These are phyloP conservation scores for Cyclophora albipunctata DNA, from an alignment of 2,888 invertebrate species.

Conservation along the genomic window DNA sequence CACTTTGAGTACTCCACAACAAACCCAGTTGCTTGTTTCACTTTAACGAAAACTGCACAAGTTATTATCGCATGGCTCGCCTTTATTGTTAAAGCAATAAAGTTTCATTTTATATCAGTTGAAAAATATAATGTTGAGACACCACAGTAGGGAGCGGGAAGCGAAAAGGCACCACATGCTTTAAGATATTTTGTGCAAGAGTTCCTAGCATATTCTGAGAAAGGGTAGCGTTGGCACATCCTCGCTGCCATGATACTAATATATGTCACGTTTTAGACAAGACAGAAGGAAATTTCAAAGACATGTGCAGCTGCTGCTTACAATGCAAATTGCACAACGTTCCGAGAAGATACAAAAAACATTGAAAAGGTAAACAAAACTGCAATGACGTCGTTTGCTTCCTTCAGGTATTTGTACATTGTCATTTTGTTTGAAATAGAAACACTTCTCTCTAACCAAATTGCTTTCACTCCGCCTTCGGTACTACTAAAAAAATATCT, in stretches of 20 bases:
- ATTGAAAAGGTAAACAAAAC: constrained; percentile 12
- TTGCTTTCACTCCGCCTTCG: no score
- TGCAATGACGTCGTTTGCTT: constrained; percentile 15
- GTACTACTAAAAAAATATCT: no score
- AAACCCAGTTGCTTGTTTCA: constrained; percentile 12
- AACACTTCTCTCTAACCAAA: no score
- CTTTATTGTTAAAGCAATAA: constrained; percentile 15
- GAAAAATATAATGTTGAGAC: constrained; percentile 20
- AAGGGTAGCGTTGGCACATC: constrained; percentile 14
- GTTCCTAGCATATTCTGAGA: constrained; percentile 21
- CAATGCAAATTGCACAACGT: constrained; percentile 17
- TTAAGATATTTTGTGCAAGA: constrained; percentile 20
- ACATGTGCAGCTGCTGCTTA: constrained; percentile 14
- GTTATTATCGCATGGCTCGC: constrained; percentile 15
- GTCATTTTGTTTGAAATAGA: no score
- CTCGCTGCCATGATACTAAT: constrained; percentile 25
- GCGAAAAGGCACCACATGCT: constrained; percentile 19
- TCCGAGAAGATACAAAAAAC: constrained; percentile 18
- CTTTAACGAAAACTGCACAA: constrained; percentile 10
- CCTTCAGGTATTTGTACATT: constrained; percentile 1
- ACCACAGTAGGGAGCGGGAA: not conserved
- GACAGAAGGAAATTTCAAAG: constrained; percentile 18
- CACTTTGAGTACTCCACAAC: constrained; percentile 7
- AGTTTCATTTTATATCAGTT: constrained; percentile 24
- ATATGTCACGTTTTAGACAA: constrained; percentile 25